Base-by-base conservation (phyloP, 2,888 invertebrate genomes). In the Ormyrus thymus region DNA sequence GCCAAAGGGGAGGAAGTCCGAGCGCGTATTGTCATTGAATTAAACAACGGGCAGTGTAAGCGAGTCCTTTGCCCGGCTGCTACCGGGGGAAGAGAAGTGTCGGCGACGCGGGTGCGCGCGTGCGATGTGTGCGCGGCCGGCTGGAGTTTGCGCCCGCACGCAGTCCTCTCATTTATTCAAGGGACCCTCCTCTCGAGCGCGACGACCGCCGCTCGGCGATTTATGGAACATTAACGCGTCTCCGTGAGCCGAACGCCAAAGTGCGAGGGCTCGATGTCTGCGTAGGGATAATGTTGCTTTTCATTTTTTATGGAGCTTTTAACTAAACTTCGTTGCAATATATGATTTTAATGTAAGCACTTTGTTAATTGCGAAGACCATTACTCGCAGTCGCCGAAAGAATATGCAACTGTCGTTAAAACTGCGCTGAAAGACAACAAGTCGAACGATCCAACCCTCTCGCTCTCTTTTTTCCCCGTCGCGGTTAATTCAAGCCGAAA, bases 1-100 rank as follows among this genome's bases (percentile, higher is more conserved):
- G 11, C 29, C 29, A 29, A 3, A 1, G 51, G 58, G 53, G 50
- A 56, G 56, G 29, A 29, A 29, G 29, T 29, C 29, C 29, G 29
- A 84, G 83, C 80, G 84, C 82, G 86, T 85, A 87, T 89, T 89
- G 88, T 89, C 87, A 87, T 86, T 82, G 83, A 84, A 85, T 88
- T 88, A 88, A 89, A 88, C 87, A 89, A 88, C 85, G 84, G 75
- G 15, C 53, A 9, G 58, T 13, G 59, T 66, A 59, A 69, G 62
- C 65, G 65, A 59, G 53, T 53, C 62, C 74, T 73, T 66, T 62
- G 61, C 45, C 45, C 15, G 55, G 55, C 29, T 4, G 29, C 29
- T 29, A 29, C 29, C 29, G 29, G 29, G 75, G 15, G 70, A 76
- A 2, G 62, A 50, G 73, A 79, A 69, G 81, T 79, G 79, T 77